Base-by-base conservation (phyloP, 2,113 vertebrate genomes). In the Loxodonta africana region DNA sequence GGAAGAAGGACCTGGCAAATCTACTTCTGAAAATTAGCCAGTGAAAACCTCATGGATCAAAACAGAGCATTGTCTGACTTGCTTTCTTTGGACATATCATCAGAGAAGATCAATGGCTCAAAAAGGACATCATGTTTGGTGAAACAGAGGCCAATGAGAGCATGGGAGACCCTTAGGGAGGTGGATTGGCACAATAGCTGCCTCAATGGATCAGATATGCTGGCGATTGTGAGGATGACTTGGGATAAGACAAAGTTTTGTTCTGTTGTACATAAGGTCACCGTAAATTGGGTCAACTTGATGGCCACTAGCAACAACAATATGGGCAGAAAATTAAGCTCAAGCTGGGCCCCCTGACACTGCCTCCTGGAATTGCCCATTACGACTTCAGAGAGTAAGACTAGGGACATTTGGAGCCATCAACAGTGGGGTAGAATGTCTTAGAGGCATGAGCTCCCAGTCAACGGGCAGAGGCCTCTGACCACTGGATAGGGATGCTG, bases 401-500 rank as follows among this genome's bases (percentile, higher is more conserved):
- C 46, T 10, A 17, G 17, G 78, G 71, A 26, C 6, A 25, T 53
- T 48, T 11, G 63, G n/a, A 5, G 44, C 3, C 7, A 18, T 15
- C 69, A 9, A 5, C 7, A 30, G 1, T 0, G 17, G 44, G 9
- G 14, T 2, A 25, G 60, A 30, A 26, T 1, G 2, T 51, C 9
- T 51, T 11, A 18, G 57, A 46, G 60, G 67, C 60, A 30, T 0
- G 9, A 65, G 65, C 51, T 18, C 2, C 77, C 21, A 4, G 25
- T 12, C 65, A 2, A 48, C 0, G 18, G 71, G 77, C 30, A 41
- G 92, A 86, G 30, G 12, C 17, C 26, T 65, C 65, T 46, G 14
- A 69, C 62, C 3, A 1, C 33, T 5, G 1, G 44, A 81, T 3
- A n/a, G 33, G 65, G 57, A 17, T 8, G 30, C 57, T 62, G 51